Evolutionary conservation across 2,888 invertebrate genomes (phyloP).

Genomic region (Drosophila fungiperda): DNA sequence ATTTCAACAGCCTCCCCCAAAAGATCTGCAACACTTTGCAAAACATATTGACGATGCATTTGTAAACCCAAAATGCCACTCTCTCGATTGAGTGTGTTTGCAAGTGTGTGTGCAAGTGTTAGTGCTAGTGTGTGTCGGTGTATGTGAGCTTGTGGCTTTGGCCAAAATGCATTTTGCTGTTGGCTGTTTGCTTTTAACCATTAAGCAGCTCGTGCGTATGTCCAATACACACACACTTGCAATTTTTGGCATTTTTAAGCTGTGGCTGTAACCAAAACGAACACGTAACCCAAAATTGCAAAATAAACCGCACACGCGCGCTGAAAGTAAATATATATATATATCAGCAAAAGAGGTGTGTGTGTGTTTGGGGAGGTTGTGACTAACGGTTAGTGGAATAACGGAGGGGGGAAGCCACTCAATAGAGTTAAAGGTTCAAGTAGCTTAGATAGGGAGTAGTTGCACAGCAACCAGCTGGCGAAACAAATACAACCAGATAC

Average conservation of each 20-base stretch:
- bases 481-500: constrained; percentile 22
- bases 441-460: constrained; percentile 36
- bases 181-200: constrained; percentile 73
- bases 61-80: constrained; percentile 40
- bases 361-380: not conserved
- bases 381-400: not conserved
- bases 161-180: constrained; percentile 72
- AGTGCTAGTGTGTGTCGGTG: not conserved
- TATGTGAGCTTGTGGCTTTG: constrained; percentile 53
- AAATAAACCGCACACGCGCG: constrained; percentile 71
- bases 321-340: constrained; percentile 7
- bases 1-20: constrained; percentile 27
- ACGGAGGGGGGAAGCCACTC: constrained; percentile 35
- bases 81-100: constrained; percentile 5
- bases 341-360: not conserved
- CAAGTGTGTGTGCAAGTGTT: not conserved
- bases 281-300: constrained; percentile 79
- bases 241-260: constrained; percentile 67
- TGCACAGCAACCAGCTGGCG: constrained; percentile 21
- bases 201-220: constrained; percentile 64
- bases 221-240: constrained; percentile 16
- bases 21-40: constrained; percentile 52
- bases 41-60: constrained; percentile 59
- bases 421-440: constrained; percentile 68
- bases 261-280: constrained; percentile 52